A percentile compares a stretch with the other conserved stretches of the same genome.
Conservation (phyloP, 2,888 invertebrate genomes). For the Barypeithes pellucidus region DNA sequence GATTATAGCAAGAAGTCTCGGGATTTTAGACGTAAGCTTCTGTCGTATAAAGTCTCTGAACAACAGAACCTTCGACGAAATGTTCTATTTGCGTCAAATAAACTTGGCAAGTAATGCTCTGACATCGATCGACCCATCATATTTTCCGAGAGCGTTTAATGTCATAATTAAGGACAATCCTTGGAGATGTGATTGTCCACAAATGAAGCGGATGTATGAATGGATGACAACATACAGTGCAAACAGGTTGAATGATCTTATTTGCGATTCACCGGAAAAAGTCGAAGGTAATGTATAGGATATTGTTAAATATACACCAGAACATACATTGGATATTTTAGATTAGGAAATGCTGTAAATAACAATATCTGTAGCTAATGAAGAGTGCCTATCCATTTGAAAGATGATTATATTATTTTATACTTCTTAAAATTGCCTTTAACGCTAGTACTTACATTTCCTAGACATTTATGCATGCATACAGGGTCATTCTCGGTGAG, state of each 20-base stretch:
- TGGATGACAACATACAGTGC: slow-evolving; percentile 75
- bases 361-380: no score
- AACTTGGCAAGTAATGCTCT: slow-evolving; percentile 82
- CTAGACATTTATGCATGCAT: no score
- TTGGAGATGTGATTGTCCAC: slow-evolving; percentile 83
- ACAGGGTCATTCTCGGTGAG: no score
- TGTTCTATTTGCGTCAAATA: slow-evolving; percentile 76
- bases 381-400: no score
- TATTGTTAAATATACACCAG: no score
- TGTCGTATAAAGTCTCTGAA: slow-evolving; percentile 77
- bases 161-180: slow-evolving; percentile 82
- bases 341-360: no score
- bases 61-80: slow-evolving; percentile 77
- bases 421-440: no score
- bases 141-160: slow-evolving; percentile 76
- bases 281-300: slow-evolving; percentile 64
- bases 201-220: slow-evolving; percentile 77
- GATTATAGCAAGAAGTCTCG: slow-evolving; percentile 76
- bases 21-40: slow-evolving; percentile 75
- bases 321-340: no score
- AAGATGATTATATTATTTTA: no score
- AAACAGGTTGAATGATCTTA: slow-evolving; percentile 68
- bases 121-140: slow-evolving; percentile 75
- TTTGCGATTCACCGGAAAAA: slow-evolving; percentile 79
- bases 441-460: no score